A percentile compares a stretch with the other conserved stretches of the same genome.
These are phyloP conservation scores for Rhabdomys pumilio DNA, from an alignment of 2,797 vertebrate genomes.

Conservation along the genomic window DNA sequence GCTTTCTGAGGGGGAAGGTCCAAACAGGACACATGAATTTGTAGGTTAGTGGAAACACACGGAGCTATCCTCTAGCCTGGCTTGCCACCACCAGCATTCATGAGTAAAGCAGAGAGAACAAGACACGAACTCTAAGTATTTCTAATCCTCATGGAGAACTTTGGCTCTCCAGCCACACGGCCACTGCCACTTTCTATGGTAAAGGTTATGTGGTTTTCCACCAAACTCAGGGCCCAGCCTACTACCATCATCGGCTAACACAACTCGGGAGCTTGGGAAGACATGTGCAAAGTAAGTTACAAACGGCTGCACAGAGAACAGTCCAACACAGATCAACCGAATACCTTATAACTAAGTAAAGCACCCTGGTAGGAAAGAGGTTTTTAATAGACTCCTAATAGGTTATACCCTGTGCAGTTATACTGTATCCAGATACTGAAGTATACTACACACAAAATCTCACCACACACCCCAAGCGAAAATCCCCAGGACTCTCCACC, in stretches of 20 bases:
- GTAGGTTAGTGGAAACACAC: not conserved
- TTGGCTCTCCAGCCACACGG: not conserved
- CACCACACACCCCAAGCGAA: not conserved
- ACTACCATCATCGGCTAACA: rapidly evolving
- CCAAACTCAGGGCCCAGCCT: not conserved
- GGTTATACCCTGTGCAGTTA: not conserved
- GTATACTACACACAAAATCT: not conserved
- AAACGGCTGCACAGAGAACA: not conserved
- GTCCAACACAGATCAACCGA: not conserved
- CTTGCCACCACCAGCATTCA: not conserved
- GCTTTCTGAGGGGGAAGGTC: slow-evolving; percentile 86
- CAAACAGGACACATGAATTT: not conserved
- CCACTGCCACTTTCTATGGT: not conserved
- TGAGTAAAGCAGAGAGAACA: not conserved
- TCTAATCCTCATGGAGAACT: not conserved
- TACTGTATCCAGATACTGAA: not conserved
- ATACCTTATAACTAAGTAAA: not conserved
- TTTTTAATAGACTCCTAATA: not conserved
- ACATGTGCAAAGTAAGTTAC: not conserved
- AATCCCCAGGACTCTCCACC: rapidly evolving
- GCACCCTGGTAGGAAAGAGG: not conserved
- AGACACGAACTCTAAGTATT: not conserved
- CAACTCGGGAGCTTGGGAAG: not conserved
- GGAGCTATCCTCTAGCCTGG: not conserved
- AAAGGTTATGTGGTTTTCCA: not conserved